phyloP scores from a whole-genome alignment of 1,140 invertebrate species.

The Onthophagus taurus region DNA sequence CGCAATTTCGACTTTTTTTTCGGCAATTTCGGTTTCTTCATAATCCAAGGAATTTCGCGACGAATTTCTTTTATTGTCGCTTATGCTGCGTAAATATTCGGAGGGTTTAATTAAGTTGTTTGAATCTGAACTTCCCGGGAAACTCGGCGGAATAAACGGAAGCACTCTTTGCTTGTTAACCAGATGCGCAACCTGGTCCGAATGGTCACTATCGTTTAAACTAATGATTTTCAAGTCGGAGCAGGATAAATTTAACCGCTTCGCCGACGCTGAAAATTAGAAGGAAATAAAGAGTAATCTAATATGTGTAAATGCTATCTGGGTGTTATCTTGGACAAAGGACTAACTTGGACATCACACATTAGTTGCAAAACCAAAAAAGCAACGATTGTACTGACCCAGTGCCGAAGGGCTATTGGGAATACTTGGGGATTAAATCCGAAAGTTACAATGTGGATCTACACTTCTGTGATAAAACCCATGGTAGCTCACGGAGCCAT shows the following conservation, averaged over 20 bases:
- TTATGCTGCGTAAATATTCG: conserved; percentile 78
- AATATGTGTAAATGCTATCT: too few relatives aligned
- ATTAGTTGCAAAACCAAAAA: too few relatives aligned
- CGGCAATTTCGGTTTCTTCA: conserved; percentile 20
- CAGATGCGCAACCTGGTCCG: conserved; percentile 49
- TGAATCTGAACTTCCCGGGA: conserved; percentile 57
- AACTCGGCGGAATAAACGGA: conserved; percentile 82
- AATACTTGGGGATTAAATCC: too few relatives aligned
- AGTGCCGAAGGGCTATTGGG: too few relatives aligned
- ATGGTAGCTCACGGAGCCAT: too few relatives aligned
- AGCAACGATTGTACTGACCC: too few relatives aligned
- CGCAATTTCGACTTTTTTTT: conserved; percentile 13
- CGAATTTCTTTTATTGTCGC: conserved; percentile 50
- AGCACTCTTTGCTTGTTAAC: conserved; percentile 74
- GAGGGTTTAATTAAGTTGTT: conserved; percentile 83
- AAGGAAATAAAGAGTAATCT: conserved; percentile 10
- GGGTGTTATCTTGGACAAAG: too few relatives aligned
- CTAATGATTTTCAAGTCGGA: conserved; percentile 37
- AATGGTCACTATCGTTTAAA: conserved; percentile 32
- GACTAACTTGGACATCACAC: too few relatives aligned
- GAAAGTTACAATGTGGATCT: too few relatives aligned
- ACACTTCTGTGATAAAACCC: too few relatives aligned
- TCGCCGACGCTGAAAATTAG: conserved; percentile 26
- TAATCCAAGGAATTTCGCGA: conserved; percentile 20
- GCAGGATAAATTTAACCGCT: conserved; percentile 32